A percentile compares a stretch with the other conserved stretches of the same genome.
These are phyloP conservation scores for Pyrocoelia pectoralis DNA, from an alignment of 2,888 invertebrate species.

Conservation along the genomic window DNA sequence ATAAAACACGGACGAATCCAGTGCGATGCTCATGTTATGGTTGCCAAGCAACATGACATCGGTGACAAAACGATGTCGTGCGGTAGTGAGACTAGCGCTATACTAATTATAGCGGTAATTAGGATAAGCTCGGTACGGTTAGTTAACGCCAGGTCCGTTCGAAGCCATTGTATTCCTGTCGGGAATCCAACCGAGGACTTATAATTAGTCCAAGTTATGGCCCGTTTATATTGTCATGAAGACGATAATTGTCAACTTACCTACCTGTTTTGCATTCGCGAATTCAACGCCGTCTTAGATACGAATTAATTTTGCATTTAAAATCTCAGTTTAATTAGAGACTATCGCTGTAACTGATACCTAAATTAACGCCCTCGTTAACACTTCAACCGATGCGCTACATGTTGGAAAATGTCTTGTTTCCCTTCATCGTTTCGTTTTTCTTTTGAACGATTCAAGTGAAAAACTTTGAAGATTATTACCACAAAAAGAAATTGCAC, in stretches of 20 bases:
- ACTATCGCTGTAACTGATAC: constrained; percentile 11
- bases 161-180: constrained; percentile 47
- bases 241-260: constrained; percentile 56
- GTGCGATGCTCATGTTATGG: constrained; percentile 44
- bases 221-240: constrained; percentile 57
- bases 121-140: constrained; percentile 59
- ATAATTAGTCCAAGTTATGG: constrained; percentile 57
- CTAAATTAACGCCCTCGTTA: constrained; percentile 15
- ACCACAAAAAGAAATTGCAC: no score
- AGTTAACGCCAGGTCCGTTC: constrained; percentile 48
- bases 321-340: constrained; percentile 30
- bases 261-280: constrained; percentile 50
- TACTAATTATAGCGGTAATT: constrained; percentile 60
- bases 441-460: no score
- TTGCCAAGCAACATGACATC: constrained; percentile 47
- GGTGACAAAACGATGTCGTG: constrained; percentile 55
- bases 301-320: constrained; percentile 33
- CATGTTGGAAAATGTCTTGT: background rate
- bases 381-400: constrained; percentile 7
- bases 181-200: constrained; percentile 48
- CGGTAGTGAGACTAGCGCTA: constrained; percentile 52
- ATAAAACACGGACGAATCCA: constrained; percentile 54
- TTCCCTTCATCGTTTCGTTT: no score
- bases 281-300: constrained; percentile 41
- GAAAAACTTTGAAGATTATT: no score